These are phyloP conservation scores for Myiotriccus ornatus DNA, from an alignment of 2,797 vertebrate genomes.

Conservation along the genomic window DNA sequence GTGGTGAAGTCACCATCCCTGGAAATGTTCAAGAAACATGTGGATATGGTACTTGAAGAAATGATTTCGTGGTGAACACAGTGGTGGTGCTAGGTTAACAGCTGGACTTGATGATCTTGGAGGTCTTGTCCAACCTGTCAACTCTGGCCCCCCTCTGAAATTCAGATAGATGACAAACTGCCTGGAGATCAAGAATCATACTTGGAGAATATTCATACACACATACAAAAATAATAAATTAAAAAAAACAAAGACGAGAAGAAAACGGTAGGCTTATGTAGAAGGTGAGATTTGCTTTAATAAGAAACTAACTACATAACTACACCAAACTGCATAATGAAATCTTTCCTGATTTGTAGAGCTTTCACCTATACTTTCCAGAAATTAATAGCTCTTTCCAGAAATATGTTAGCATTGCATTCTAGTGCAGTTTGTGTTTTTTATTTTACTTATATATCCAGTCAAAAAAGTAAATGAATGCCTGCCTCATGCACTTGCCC, in stretches of 20 bases:
- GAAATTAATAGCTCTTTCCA: neutral
- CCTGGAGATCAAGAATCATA: neutral
- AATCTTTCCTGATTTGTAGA: neutral
- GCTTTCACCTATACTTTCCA: slow-evolving; percentile 3
- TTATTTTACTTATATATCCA: slow-evolving; percentile 15
- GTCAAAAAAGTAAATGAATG: neutral
- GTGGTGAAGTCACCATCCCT: too few relatives aligned
- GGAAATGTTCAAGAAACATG: neutral
- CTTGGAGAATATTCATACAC: neutral
- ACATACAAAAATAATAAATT: neutral
- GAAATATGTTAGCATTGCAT: neutral
- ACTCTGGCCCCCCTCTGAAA: neutral
- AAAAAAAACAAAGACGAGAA: neutral
- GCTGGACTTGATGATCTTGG: neutral
- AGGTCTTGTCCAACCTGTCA: neutral
- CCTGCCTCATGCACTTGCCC: neutral
- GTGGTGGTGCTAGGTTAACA: neutral
- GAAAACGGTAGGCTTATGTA: neutral
- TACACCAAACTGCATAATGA: neutral
- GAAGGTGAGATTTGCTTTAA: neutral
- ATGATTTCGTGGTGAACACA: neutral
- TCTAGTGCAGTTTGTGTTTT: neutral
- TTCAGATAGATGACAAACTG: neutral
- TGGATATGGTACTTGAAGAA: neutral
- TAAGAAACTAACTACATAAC: neutral